Conservation (phyloP, 2,797 vertebrate species). For the Coilia nasus region DNA sequence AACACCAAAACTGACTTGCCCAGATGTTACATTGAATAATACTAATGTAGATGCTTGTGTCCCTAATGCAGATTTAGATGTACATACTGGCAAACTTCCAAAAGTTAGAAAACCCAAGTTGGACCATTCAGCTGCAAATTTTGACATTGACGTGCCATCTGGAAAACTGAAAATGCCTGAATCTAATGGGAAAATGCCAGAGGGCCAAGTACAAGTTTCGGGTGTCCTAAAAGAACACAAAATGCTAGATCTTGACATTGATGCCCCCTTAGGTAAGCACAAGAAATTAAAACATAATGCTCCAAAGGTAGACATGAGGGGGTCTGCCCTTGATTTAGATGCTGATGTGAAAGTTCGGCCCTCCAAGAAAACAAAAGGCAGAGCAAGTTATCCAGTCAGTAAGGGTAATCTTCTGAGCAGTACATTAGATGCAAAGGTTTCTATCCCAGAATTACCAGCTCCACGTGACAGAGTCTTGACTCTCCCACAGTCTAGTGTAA, state of each 20-base stretch:
- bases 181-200: conserved; percentile 42
- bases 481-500: neutral
- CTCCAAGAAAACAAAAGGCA: conserved; percentile 34
- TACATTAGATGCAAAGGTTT: neutral
- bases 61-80: conserved; percentile 41
- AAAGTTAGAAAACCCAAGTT: conserved; percentile 47
- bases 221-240: neutral
- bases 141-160: conserved; percentile 52
- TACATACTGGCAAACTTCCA: conserved; percentile 51
- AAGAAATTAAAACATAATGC: neutral
- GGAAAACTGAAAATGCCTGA: conserved; percentile 57
- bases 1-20: conserved; percentile 37
- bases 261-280: conserved; percentile 16
- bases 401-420: neutral
- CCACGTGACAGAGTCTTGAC: conserved; percentile 1
- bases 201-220: conserved; percentile 46
- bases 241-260: conserved; percentile 11
- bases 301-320: conserved; percentile 28
- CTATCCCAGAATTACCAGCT: neutral
- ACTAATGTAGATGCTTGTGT: conserved; percentile 45
- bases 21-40: conserved; percentile 39
- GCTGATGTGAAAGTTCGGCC: conserved; percentile 18
- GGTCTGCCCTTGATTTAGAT: conserved; percentile 29
- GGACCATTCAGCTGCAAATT: conserved; percentile 49
- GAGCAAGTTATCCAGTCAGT: conserved; percentile 36